These are phyloP conservation scores for Ditula angustiorana DNA, from an alignment of 2,888 invertebrate genomes.

Conservation along the genomic window DNA sequence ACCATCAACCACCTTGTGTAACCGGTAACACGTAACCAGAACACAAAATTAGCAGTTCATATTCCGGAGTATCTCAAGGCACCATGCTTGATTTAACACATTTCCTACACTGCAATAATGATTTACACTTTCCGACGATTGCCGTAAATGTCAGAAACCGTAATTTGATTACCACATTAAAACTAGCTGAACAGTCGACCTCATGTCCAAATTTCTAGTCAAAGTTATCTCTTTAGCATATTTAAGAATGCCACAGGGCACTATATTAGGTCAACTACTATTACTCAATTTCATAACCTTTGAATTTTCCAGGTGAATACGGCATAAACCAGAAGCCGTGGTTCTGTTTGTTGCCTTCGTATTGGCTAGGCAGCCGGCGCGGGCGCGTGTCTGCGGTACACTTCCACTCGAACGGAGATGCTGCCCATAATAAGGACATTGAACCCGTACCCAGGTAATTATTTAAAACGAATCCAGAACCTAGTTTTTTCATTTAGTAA, in stretches of 20 bases:
- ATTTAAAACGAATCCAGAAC: too few species aligned
- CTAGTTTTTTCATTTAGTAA: too few species aligned
- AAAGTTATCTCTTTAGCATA: background rate
- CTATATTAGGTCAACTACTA: background rate
- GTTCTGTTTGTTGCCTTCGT: slow-evolving; percentile 90
- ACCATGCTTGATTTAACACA: background rate
- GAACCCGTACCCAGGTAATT: slow-evolving; percentile 88
- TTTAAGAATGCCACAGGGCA: background rate
- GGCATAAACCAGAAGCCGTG: slow-evolving; percentile 90
- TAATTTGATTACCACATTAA: too few species aligned
- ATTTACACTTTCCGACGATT: background rate
- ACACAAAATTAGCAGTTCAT: background rate
- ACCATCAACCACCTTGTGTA: too few species aligned
- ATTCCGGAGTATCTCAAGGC: background rate
- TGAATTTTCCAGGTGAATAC: slow-evolving; percentile 87
- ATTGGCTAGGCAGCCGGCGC: slow-evolving; percentile 86
- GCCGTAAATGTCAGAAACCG: background rate
- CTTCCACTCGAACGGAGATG: slow-evolving; percentile 79
- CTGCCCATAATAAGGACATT: slow-evolving; percentile 86
- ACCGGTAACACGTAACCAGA: too few species aligned
- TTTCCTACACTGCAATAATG: background rate
- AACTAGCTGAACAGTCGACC: too few species aligned
- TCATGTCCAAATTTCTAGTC: background rate
- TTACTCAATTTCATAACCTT: background rate
- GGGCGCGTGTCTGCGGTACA: slow-evolving; percentile 75